Evolutionary conservation across 2,888 invertebrate genomes (phyloP).

Genomic region (Clitarchus hookeri): DNA sequence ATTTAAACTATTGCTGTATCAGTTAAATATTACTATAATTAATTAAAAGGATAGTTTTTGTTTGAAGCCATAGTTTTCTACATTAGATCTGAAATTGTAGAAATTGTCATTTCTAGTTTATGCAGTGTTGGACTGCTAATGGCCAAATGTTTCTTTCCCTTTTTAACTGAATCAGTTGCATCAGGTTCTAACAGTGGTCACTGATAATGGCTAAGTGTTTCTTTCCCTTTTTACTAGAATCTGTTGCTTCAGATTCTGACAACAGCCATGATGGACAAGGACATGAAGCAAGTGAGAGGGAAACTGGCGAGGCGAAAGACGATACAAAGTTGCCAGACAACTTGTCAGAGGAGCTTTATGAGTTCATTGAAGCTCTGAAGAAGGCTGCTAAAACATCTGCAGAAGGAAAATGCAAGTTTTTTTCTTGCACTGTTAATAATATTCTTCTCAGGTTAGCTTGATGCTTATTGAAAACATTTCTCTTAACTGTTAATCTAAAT

Average conservation of each 20-base stretch:
- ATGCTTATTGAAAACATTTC: neutral
- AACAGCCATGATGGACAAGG: conserved; percentile 40
- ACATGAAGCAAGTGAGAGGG: conserved; percentile 31
- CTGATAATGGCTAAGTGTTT: neutral
- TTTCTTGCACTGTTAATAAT: conserved; percentile 58
- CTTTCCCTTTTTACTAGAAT: neutral
- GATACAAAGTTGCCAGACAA: conserved; percentile 54
- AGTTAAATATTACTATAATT: no score
- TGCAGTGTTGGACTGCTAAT: no score
- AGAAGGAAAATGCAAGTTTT: conserved; percentile 60
- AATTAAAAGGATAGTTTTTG: no score
- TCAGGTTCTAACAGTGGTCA: no score
- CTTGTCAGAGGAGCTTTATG: conserved; percentile 56
- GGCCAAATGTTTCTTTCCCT: no score
- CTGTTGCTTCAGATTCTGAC: conserved; percentile 36
- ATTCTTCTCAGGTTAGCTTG: conserved; percentile 56
- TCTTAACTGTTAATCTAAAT: neutral
- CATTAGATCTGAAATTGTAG: no score
- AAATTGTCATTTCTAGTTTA: no score
- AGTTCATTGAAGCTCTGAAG: conserved; percentile 56
- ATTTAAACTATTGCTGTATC: no score
- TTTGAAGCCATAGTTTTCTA: no score
- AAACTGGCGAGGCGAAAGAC: conserved; percentile 40
- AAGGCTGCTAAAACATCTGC: conserved; percentile 51
- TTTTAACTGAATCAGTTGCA: no score